These are phyloP conservation scores for Euzophera pinguis DNA, from an alignment of 2,888 invertebrate genomes.

Conservation along the genomic window DNA sequence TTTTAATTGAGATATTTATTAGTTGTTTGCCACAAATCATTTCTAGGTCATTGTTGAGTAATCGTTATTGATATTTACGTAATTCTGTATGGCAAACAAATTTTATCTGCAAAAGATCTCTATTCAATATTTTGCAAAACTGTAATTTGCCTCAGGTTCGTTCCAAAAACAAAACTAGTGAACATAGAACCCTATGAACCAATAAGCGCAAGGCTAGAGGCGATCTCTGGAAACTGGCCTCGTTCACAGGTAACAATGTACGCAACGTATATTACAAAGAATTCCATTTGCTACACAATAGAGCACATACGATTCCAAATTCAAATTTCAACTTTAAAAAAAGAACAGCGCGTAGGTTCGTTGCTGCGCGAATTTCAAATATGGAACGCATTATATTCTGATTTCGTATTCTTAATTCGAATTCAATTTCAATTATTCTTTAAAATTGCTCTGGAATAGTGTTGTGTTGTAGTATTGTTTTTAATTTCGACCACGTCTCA, in stretches of 20 bases:
- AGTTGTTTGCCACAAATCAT: slow-evolving; percentile 20
- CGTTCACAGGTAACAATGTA: slow-evolving; percentile 30
- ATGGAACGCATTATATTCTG: slow-evolving; percentile 65
- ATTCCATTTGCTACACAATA: slow-evolving; percentile 74
- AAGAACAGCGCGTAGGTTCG: slow-evolving; percentile 52
- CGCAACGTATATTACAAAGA: slow-evolving; percentile 56
- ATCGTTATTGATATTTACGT: slow-evolving; percentile 35
- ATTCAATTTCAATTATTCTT: slow-evolving; percentile 72
- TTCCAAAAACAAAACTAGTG: slow-evolving; percentile 21
- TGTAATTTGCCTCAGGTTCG: slow-evolving; percentile 32
- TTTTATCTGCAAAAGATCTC: slow-evolving; percentile 39
- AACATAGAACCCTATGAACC: slow-evolving; percentile 13
- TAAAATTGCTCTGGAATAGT: slow-evolving; percentile 64
- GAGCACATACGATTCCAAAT: slow-evolving; percentile 74
- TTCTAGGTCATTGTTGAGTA: slow-evolving; percentile 24
- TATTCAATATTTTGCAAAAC: slow-evolving; percentile 53
- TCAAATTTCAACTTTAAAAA: slow-evolving; percentile 61
- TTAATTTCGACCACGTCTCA: too few relatives aligned
- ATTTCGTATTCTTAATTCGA: slow-evolving; percentile 70
- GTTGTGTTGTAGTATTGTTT: too few relatives aligned
- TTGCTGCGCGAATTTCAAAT: slow-evolving; percentile 63
- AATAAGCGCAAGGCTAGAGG: slow-evolving; percentile 15
- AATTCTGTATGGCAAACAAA: slow-evolving; percentile 39
- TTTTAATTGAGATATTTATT: slow-evolving; percentile 22
- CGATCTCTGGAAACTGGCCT: slow-evolving; percentile 12